Evolutionary conservation across 1,140 invertebrate species (phyloP).

Genomic region (Contarinia nasturtii): DNA sequence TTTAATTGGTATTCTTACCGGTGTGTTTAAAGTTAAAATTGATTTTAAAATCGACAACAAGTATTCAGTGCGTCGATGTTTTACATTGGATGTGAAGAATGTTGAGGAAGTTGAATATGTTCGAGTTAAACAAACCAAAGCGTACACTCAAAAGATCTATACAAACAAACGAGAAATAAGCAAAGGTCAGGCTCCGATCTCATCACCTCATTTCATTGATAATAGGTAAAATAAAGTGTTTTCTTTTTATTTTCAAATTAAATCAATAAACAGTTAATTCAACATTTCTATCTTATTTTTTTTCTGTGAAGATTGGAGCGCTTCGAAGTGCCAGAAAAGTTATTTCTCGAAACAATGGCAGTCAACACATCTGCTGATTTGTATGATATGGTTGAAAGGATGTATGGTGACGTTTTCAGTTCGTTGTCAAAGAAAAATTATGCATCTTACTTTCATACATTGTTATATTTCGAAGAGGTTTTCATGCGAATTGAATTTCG

Average conservation of each 20-base stretch:
- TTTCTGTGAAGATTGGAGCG: slow-evolving; percentile 21
- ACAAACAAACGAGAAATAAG: neutral
- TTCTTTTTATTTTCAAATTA: too few relatives aligned
- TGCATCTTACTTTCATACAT: slow-evolving; percentile 38
- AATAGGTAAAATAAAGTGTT: neutral
- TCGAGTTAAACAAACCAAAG: neutral
- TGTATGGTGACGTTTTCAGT: slow-evolving; percentile 27
- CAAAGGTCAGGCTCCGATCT: neutral
- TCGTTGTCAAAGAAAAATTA: slow-evolving; percentile 34
- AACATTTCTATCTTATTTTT: too few relatives aligned
- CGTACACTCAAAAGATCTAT: neutral
- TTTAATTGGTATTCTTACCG: too few relatives aligned
- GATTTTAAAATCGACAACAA: too few relatives aligned
- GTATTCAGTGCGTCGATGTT: too few relatives aligned
- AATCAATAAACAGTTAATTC: too few relatives aligned
- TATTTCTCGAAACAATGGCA: slow-evolving; percentile 28
- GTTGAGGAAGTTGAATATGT: too few relatives aligned
- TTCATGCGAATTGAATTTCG: slow-evolving; percentile 38
- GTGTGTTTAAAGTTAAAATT: too few relatives aligned
- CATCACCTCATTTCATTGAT: neutral
- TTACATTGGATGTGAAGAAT: too few relatives aligned
- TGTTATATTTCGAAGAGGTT: slow-evolving; percentile 66
- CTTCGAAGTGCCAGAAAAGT: slow-evolving; percentile 35
- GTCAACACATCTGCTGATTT: slow-evolving; percentile 20
- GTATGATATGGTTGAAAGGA: slow-evolving; percentile 17